phyloP scores from a whole-genome alignment of 2,888 invertebrate genomes.

The Eupithecia subfuscata region DNA sequence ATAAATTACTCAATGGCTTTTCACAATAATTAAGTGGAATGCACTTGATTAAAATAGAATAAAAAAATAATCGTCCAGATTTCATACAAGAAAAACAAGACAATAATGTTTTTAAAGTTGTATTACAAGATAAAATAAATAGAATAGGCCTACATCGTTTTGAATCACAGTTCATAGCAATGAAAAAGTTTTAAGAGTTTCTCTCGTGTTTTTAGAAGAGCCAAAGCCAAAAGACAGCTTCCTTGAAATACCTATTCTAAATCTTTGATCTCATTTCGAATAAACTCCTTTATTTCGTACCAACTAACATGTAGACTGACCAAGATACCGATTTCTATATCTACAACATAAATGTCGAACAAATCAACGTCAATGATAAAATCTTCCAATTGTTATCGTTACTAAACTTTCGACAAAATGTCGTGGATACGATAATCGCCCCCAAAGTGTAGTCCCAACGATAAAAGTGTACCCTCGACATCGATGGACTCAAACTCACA shows the following conservation, averaged over 20 bases:
- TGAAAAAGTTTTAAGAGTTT: too few relatives aligned
- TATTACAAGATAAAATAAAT: slow-evolving; percentile 9
- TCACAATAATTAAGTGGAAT: not conserved
- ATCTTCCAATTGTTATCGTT: not conserved
- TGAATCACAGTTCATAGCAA: too few relatives aligned
- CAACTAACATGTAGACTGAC: slow-evolving; percentile 27
- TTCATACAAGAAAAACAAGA: slow-evolving; percentile 27
- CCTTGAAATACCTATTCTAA: not conserved
- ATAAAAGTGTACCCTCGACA: slow-evolving; percentile 57
- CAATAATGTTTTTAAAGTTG: slow-evolving; percentile 32
- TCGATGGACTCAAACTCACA: slow-evolving; percentile 66
- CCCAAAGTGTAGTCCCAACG: slow-evolving; percentile 25
- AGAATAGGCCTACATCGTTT: slow-evolving; percentile 10
- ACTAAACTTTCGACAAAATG: not conserved
- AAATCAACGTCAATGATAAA: not conserved
- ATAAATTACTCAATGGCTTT: not conserved
- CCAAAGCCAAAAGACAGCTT: not conserved
- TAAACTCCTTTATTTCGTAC: slow-evolving; percentile 31
- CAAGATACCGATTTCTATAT: slow-evolving; percentile 9
- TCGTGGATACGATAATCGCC: not conserved
- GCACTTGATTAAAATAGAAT: slow-evolving; percentile 22
- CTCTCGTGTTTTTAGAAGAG: not conserved
- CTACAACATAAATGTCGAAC: not conserved
- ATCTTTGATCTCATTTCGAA: not conserved
- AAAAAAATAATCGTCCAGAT: slow-evolving; percentile 21